Evolutionary conservation across 1,140 invertebrate genomes (phyloP), one percentile per base, ranked within the genome.

Genomic region (Ectropis grisescens): DNA sequence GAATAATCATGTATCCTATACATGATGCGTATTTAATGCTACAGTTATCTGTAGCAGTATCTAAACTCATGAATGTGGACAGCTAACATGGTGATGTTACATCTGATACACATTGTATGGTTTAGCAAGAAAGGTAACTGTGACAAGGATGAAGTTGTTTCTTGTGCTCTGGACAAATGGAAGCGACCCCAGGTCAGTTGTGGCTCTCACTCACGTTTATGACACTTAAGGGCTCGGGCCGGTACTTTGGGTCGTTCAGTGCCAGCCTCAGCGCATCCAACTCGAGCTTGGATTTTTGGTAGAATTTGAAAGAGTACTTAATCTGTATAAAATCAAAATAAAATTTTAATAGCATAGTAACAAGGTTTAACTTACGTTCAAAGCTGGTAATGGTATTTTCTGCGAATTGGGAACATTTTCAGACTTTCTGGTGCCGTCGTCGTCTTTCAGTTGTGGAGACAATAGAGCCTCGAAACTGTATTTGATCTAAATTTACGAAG

Each of bases 391-490:
- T 14, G 89, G 89, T 48, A 85, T 85, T 37, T 85, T 82, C 68
- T 87, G 82, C 2, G 82, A 69, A 51, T 84, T 82, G 50, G 69
- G 65, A 13, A 80, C 41, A 28, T 72, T 82, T 42, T 89, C 86
- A 38, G 83, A 81, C 47, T 84, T 85, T 60, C 85, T 86, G 50
- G 85, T n/a, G n/a, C n/a, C 84, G 50, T 86, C 83, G 56, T 89
- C 85, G 35, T 82, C 75, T 49, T 83, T 83, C 47, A 86, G 72
- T 67, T 84, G 80, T 28, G 86, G 84, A 64, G 87, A n/a, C n/a
- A n/a, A 87, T 71, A 89, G 85, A 35, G 91, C 82, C 53, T 85
- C 84, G 68, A 92, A 92, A 67, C 84, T 89, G 82, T 92, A 92
- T 33, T 80, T 76, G 56, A 76, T 76, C 75, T 80, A 70, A 42